These are phyloP conservation scores for Morus bassanus DNA, from an alignment of 2,797 vertebrate genomes.

Conservation along the genomic window DNA sequence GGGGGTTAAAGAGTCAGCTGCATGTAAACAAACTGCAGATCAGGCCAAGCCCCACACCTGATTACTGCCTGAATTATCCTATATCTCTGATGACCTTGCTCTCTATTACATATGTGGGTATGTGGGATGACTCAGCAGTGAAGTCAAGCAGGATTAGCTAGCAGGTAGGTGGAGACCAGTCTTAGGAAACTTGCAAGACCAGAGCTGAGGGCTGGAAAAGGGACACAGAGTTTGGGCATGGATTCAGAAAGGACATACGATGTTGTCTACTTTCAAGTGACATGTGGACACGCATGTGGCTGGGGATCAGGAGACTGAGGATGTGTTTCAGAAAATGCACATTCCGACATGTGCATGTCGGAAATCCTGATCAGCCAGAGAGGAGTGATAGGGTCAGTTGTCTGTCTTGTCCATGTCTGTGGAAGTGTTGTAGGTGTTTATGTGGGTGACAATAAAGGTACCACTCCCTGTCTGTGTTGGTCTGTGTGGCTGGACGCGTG, in stretches of 20 bases:
- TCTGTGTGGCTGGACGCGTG: neutral
- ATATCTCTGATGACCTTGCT: neutral
- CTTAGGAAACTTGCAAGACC: neutral
- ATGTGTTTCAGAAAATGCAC: too few species aligned
- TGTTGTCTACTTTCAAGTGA: neutral
- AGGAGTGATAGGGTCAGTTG: neutral
- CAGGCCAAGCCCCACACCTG: neutral
- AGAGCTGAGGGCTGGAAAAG: neutral
- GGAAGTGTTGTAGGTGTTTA: fast-evolving
- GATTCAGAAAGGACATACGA: neutral
- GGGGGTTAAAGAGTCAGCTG: neutral
- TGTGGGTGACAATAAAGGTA: neutral
- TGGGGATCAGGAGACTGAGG: neutral
- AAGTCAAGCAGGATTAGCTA: neutral
- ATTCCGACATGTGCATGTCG: fast-evolving
- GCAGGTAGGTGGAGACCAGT: neutral
- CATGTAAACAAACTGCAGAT: neutral
- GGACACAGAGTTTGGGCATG: neutral
- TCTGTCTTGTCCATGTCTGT: neutral
- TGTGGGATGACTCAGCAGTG: neutral
- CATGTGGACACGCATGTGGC: fast-evolving
- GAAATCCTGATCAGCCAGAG: neutral
- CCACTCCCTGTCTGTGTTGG: neutral
- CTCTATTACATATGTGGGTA: neutral
- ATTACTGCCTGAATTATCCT: neutral